These are phyloP conservation scores for Zaprionus gabonicus DNA, from an alignment of 1,140 invertebrate genomes.

Conservation along the genomic window DNA sequence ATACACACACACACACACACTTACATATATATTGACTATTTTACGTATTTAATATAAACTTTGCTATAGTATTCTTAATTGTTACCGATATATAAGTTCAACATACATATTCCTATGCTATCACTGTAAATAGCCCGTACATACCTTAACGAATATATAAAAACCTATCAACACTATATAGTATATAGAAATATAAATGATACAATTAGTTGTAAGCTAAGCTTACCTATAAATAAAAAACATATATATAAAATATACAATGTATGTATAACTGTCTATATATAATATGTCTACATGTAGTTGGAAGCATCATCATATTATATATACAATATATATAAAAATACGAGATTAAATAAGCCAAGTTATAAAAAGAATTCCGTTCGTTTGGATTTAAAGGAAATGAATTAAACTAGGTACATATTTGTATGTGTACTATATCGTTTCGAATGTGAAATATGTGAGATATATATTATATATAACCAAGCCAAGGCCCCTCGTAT, in stretches of 20 bases:
- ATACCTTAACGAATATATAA: slow-evolving; percentile 14
- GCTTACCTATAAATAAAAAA: slow-evolving; percentile 45
- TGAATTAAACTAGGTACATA: background rate
- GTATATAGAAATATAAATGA: background rate
- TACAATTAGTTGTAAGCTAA: slow-evolving; percentile 65
- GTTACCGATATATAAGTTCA: slow-evolving; percentile 35
- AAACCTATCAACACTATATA: slow-evolving; percentile 17
- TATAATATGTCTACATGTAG: slow-evolving; percentile 1
- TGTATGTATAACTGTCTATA: background rate
- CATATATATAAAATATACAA: slow-evolving; percentile 52
- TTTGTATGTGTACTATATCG: background rate
- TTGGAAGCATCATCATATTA: slow-evolving; percentile 7
- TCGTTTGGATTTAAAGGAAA: background rate
- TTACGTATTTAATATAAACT: slow-evolving; percentile 35
- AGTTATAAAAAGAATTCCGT: background rate
- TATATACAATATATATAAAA: slow-evolving; percentile 2
- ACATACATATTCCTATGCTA: background rate
- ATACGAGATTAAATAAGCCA: slow-evolving; percentile 1
- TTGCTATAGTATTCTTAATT: slow-evolving; percentile 65
- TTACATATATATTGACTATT: slow-evolving; percentile 7
- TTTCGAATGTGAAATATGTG: background rate
- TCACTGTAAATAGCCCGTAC: slow-evolving; percentile 10
- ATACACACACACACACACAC: slow-evolving; percentile 14
- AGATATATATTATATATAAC: slow-evolving; percentile 3
- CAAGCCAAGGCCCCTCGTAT: background rate